Conservation (phyloP, 2,113 vertebrate genomes). For the Grus americana region DNA sequence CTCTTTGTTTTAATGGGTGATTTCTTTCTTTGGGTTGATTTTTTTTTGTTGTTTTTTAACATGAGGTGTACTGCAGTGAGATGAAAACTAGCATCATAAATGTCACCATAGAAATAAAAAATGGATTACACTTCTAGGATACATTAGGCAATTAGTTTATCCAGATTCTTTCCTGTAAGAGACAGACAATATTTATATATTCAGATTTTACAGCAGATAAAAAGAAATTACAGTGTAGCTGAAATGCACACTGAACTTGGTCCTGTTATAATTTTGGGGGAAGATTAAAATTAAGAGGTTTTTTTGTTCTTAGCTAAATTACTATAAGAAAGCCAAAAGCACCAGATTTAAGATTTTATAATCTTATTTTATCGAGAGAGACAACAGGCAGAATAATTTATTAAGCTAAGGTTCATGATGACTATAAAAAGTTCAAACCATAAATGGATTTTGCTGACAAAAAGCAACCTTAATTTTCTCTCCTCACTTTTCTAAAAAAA, state of each 20-base stretch:
- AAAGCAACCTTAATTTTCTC: neutral
- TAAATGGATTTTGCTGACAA: neutral
- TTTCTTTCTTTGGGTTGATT: neutral
- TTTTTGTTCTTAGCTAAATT: neutral
- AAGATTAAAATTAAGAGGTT: neutral
- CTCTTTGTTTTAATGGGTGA: neutral
- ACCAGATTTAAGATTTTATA: neutral
- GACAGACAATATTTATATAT: neutral
- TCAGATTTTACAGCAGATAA: neutral
- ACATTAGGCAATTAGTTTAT: neutral
- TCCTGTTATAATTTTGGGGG: neutral
- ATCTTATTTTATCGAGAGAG: neutral
- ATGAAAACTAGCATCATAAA: neutral
- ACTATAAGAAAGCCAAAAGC: neutral
- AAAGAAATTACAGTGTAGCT: neutral
- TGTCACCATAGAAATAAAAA: neutral
- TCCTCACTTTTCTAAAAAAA: neutral
- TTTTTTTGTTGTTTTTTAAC: neutral
- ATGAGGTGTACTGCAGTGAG: neutral
- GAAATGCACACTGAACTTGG: neutral
- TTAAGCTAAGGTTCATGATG: neutral
- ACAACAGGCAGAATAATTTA: neutral
- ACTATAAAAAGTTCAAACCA: neutral
- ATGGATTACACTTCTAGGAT: neutral
- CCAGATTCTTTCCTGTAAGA: neutral